These are phyloP conservation scores for Cichladusa arquata DNA, from an alignment of 2,113 vertebrate species.

Conservation along the genomic window DNA sequence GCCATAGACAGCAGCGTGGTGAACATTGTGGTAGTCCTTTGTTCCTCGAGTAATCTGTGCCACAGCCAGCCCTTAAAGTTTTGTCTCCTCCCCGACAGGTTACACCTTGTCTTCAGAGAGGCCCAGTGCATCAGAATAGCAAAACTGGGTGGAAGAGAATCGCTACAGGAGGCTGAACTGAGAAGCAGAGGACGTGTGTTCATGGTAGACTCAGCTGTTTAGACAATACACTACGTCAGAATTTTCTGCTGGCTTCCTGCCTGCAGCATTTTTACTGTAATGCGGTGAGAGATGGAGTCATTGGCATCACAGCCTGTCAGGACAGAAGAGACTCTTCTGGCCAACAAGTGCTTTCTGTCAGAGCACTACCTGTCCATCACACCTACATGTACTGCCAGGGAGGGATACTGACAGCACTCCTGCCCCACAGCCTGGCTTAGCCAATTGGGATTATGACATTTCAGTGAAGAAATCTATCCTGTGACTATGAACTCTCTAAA, in stretches of 20 bases:
- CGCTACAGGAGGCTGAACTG: background rate
- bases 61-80: background rate
- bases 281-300: background rate
- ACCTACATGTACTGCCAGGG: background rate
- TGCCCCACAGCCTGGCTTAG: background rate
- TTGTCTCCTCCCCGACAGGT: background rate
- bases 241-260: background rate
- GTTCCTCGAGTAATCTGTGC: background rate
- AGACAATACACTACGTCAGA: background rate
- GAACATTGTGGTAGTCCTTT: background rate
- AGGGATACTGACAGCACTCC: background rate
- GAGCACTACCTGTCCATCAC: background rate
- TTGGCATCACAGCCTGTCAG: background rate
- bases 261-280: background rate
- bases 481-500: background rate
- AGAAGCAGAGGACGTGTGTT: background rate
- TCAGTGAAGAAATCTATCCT: background rate
- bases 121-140: background rate
- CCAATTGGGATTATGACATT: background rate
- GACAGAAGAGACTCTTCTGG: background rate
- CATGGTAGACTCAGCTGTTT: background rate
- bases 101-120: background rate
- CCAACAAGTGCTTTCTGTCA: background rate
- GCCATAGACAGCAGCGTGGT: accelerated
- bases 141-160: background rate